phyloP scores from a whole-genome alignment of 2,113 vertebrate genomes.

The Tachycineta bicolor region DNA sequence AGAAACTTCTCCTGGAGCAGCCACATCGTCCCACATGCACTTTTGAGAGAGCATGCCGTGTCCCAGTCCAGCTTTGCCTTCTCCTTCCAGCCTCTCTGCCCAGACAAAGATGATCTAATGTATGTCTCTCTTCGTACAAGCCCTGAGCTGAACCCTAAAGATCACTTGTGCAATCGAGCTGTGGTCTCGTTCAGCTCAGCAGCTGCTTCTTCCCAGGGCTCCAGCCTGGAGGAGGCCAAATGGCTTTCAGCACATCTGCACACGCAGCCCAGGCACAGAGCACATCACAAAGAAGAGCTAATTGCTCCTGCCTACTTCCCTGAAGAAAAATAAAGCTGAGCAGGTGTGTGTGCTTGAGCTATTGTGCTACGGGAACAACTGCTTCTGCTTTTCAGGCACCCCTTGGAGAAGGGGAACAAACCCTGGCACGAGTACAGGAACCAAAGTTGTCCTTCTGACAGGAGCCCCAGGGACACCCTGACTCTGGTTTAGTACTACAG shows the following conservation, averaged over 20 bases:
- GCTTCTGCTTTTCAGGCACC: conserved; percentile 38
- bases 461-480: background rate
- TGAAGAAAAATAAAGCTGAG: conserved; percentile 31
- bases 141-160: conserved; percentile 38
- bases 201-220: conserved; percentile 47
- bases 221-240: background rate
- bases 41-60: background rate
- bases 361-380: conserved; percentile 10
- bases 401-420: conserved; percentile 24
- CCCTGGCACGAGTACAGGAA: background rate
- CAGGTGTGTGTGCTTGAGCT: conserved; percentile 29
- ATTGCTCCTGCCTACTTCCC: conserved; percentile 34
- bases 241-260: background rate
- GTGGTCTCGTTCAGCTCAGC: background rate
- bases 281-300: background rate
- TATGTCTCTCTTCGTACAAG: background rate
- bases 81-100: background rate
- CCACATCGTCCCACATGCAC: background rate
- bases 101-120: background rate
- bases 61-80: background rate
- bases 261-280: background rate
- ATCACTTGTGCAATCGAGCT: conserved; percentile 10
- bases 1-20: background rate
- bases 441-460: background rate
- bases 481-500: background rate